Conservation (phyloP, 2,888 invertebrate species). For the Cylloceria caligata region DNA sequence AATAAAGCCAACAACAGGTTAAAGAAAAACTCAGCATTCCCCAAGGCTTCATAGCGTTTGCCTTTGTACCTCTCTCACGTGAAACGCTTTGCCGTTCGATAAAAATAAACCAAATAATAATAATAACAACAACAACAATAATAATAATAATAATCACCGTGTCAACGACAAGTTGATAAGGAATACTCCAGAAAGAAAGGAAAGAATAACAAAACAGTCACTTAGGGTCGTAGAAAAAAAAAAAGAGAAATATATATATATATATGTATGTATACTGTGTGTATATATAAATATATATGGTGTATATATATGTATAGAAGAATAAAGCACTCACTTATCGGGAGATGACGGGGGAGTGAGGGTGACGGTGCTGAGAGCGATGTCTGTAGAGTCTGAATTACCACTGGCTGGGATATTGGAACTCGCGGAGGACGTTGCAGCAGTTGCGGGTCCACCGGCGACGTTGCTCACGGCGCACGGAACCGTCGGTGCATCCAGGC, state of each 20-base stretch:
- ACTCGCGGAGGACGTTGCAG: constrained; percentile 59
- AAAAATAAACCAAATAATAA: constrained; percentile 44
- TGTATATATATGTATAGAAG: constrained; percentile 68
- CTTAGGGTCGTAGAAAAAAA: constrained; percentile 48
- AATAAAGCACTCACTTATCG: constrained; percentile 86
- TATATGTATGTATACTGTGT: constrained; percentile 53
- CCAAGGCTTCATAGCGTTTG: constrained; percentile 73
- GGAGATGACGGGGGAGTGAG: constrained; percentile 88
- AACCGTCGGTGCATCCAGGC: constrained; percentile 57
- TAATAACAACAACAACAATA: constrained; percentile 12
- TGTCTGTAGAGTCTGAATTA: constrained; percentile 81
- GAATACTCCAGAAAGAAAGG: constrained; percentile 46
- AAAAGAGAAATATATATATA: constrained; percentile 29
- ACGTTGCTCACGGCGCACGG: constrained; percentile 67
- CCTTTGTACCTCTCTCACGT: constrained; percentile 63
- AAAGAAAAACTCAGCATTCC: constrained; percentile 63
- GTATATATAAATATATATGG: constrained; percentile 67
- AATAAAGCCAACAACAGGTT: constrained; percentile 78
- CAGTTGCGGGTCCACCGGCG: constrained; percentile 1
- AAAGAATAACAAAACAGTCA: constrained; percentile 32
- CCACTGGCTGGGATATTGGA: constrained; percentile 74
- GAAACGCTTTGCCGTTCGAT: constrained; percentile 31
- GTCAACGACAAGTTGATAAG: constrained; percentile 35
- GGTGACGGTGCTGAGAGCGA: constrained; percentile 84
- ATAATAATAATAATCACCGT: constrained; percentile 24